A percentile compares a stretch with the other conserved stretches of the same genome.
Conservation (phyloP, 1,140 invertebrate genomes). For the Drosophila kepulauana region DNA sequence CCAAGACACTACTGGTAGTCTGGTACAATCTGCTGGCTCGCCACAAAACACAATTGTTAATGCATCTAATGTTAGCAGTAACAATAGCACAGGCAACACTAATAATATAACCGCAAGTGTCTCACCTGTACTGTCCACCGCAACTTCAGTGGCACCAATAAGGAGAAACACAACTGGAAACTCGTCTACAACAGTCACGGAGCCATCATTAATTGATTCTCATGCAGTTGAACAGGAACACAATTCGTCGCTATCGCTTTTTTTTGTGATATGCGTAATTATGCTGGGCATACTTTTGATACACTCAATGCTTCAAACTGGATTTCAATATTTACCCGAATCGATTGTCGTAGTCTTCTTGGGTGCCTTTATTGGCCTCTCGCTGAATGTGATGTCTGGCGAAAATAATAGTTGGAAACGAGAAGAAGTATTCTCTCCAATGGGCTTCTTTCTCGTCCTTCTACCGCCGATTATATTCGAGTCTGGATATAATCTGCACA, state of each 20-base stretch:
- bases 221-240: slow-evolving; percentile 97
- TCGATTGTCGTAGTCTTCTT: slow-evolving; percentile 98
- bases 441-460: slow-evolving; percentile 97
- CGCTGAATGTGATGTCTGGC: slow-evolving; percentile 95
- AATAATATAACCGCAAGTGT: background rate
- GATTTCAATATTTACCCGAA: slow-evolving; percentile 98
- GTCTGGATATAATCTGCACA: slow-evolving; percentile 99
- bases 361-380: slow-evolving; percentile 95
- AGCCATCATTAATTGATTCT: slow-evolving; percentile 87
- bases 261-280: slow-evolving; percentile 97
- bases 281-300: slow-evolving; percentile 97
- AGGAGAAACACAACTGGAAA: slow-evolving; percentile 42
- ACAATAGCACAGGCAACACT: background rate
- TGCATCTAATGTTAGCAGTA: slow-evolving; percentile 9
- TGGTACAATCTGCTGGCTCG: background rate
- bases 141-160: background rate
- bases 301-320: slow-evolving; percentile 97
- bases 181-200: slow-evolving; percentile 56
- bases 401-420: slow-evolving; percentile 97
- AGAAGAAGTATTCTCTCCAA: slow-evolving; percentile 98
- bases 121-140: background rate
- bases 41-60: slow-evolving; percentile 2
- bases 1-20: background rate
- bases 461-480: slow-evolving; percentile 99
- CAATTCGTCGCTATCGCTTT: slow-evolving; percentile 98